These are phyloP conservation scores for Numida meleagris DNA, from an alignment of 2,113 vertebrate species.

Conservation along the genomic window DNA sequence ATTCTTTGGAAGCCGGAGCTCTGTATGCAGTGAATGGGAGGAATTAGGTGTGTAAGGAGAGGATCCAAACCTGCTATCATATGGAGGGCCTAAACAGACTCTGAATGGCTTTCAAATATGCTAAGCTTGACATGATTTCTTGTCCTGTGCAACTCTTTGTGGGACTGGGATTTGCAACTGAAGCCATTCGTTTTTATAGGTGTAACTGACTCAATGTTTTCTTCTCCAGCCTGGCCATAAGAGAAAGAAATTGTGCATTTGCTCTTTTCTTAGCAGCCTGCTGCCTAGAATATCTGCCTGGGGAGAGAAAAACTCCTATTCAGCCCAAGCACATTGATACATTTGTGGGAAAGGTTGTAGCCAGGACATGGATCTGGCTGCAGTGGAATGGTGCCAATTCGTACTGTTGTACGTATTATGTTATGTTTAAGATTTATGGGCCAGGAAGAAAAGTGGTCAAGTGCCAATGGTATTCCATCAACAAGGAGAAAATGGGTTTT, in stretches of 20 bases:
- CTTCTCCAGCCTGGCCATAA: not conserved
- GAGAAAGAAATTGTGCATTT: not conserved
- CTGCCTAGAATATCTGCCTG: not conserved
- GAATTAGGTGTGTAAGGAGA: not conserved
- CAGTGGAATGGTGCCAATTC: not conserved
- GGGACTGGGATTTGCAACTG: not conserved
- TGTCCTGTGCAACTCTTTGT: not conserved
- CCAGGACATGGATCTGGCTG: not conserved
- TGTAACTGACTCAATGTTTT: not conserved
- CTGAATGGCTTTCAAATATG: not conserved
- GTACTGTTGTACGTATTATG: too few species aligned
- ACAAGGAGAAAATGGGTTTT: constrained; percentile 14
- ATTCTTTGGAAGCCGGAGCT: constrained; percentile 21
- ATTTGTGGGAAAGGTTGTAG: not conserved
- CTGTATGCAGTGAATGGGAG: not conserved
- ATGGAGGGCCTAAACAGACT: not conserved
- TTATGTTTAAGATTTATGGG: not conserved
- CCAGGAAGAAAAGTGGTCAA: not conserved
- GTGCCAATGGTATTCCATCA: not conserved
- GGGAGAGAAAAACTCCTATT: not conserved
- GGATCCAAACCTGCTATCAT: not conserved
- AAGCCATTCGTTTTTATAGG: not conserved
- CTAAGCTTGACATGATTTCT: not conserved
- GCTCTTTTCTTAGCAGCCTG: not conserved
- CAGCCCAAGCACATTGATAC: not conserved